Conservation (phyloP, 2,888 invertebrate species). For the Eulithis testata region DNA sequence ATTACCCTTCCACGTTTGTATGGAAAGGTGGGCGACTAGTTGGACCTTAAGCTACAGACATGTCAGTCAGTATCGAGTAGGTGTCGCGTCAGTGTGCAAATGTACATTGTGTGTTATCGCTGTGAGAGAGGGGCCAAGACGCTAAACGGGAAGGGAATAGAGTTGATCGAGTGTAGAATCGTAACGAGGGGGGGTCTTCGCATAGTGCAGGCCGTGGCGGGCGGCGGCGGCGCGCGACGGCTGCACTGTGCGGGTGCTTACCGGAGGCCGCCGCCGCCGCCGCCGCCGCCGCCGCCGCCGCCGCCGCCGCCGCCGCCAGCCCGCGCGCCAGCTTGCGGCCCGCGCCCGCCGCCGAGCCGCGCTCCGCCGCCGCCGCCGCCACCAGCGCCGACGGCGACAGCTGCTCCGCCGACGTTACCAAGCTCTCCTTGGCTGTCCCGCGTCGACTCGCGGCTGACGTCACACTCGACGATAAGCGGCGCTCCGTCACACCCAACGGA, state of each 20-base stretch:
- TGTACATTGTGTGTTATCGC: no score
- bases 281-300: slow-evolving; percentile 51
- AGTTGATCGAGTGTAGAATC: not conserved
- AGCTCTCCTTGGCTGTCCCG: not conserved
- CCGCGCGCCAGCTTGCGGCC: slow-evolving; percentile 59
- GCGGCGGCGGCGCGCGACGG: slow-evolving; percentile 34
- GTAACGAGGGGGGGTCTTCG: not conserved
- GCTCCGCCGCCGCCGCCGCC: slow-evolving; percentile 57
- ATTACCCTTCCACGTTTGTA: no score
- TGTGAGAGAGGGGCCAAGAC: no score
- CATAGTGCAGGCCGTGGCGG: slow-evolving; percentile 28
- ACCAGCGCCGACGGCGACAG: slow-evolving; percentile 63
- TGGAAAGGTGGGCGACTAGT: no score
- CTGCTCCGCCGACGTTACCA: not conserved
- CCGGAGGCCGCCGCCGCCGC: slow-evolving; percentile 50
- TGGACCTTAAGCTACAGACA: no score
- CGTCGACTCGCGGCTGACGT: not conserved
- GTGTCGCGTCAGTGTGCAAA: no score
- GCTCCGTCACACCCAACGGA: no score
- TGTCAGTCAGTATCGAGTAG: no score
- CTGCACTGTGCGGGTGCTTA: slow-evolving; percentile 51
- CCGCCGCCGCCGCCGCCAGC: slow-evolving; percentile 57
- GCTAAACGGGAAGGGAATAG: not conserved
- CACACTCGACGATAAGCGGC: not conserved
- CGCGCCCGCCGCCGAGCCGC: slow-evolving; percentile 44